Evolutionary conservation across 2,888 invertebrate genomes (phyloP), one percentile per base, ranked within the genome.

Genomic region (Pilophorus perplexus): DNA sequence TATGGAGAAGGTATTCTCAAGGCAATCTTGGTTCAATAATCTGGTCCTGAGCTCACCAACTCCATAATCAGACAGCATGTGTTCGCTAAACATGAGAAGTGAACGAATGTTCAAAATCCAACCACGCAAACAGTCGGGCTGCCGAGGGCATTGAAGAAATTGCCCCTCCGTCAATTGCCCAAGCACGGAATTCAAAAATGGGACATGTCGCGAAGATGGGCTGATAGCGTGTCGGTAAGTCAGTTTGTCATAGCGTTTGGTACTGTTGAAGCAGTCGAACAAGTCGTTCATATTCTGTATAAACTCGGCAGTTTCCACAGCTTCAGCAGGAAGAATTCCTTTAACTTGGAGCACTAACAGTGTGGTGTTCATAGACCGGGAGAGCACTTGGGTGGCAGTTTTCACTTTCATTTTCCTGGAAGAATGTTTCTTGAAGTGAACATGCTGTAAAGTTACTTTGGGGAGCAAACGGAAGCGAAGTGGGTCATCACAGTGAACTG

Each of bases 221-320:
- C 4, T 5, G 3, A 50, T 10, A 23, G 50, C 23, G 25, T 25
- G 25, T n/a, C 50, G 3, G n/a, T 23, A 50, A 25, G 23, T 50
- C 50, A 50, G n/a, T 50, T 50, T 50, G 50, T 50, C 25, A 2
- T 22, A 50, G 12, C 14, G 22, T 14, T 23, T 22, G 2, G 25
- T 23, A 14, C 50, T 50, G 50, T 50, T 23, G 50, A 50, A 50
- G 25, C n/a, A n/a, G n/a, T n/a, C n/a, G n/a, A n/a, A n/a, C n/a
- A n/a, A n/a, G n/a, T n/a, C n/a, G n/a, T n/a, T n/a, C n/a, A n/a
- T n/a, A n/a, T n/a, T n/a, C n/a, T n/a, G n/a, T n/a, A n/a, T n/a
- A n/a, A n/a, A n/a, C n/a, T n/a, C n/a, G n/a, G n/a, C n/a, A n/a
- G n/a, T n/a, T n/a, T n/a, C n/a, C n/a, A n/a, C n/a, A n/a, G n/a